A percentile compares a stretch with the other conserved stretches of the same genome.
Evolutionary conservation across 1,140 invertebrate species (phyloP).

Genomic region (Philaenus spumarius): DNA sequence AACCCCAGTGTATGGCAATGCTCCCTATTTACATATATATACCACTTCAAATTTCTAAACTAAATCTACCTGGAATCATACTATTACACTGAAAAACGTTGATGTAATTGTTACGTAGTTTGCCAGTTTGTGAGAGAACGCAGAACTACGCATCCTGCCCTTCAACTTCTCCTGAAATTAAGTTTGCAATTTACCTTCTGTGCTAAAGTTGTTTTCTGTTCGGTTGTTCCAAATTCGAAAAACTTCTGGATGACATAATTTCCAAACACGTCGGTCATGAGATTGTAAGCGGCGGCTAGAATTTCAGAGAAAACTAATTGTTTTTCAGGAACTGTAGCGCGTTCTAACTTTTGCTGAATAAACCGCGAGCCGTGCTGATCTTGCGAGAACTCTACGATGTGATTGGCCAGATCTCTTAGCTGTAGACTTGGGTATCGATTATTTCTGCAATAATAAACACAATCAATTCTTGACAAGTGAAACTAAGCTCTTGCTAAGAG

Average conservation of each 20-base stretch:
- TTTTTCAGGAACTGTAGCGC: conserved; percentile 93
- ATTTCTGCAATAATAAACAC: conserved; percentile 43
- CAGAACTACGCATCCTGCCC: too few relatives aligned
- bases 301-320: conserved; percentile 98
- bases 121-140: too few relatives aligned
- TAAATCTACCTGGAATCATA: too few relatives aligned
- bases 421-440: conserved; percentile 87
- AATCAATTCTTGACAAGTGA: conserved; percentile 3
- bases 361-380: conserved; percentile 99
- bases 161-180: too few relatives aligned
- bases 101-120: conserved; percentile 6
- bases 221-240: conserved; percentile 96
- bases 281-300: conserved; percentile 82
- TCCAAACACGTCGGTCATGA: conserved; percentile 99
- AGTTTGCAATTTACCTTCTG: conserved; percentile 59
- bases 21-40: too few relatives aligned
- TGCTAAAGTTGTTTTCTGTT: conserved; percentile 94
- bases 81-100: conserved; percentile 6
- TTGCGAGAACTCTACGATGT: conserved; percentile 98
- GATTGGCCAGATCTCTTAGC: conserved; percentile 82
- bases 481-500: background rate
- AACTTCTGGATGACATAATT: conserved; percentile 99
- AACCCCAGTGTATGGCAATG: too few relatives aligned
- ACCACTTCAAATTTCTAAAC: too few relatives aligned
- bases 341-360: conserved; percentile 98